Evolutionary conservation across 1,140 invertebrate species (phyloP), one percentile per base, ranked within the genome.

Genomic region (Drosophila kohkoa): DNA sequence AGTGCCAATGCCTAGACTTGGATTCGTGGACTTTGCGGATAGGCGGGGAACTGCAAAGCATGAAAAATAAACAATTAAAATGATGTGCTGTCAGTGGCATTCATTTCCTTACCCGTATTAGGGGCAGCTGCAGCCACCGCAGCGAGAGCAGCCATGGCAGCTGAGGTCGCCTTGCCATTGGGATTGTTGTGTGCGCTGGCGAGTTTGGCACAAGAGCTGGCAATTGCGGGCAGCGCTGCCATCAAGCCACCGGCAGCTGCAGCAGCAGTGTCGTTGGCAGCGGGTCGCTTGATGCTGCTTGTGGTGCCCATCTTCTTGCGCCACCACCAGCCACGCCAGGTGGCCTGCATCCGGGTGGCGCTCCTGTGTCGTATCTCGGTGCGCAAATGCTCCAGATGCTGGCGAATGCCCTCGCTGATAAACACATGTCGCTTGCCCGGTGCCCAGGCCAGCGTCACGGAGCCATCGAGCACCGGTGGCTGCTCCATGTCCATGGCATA

Each of bases 351-450:
- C 5, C 95, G 80, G 2, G 94, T 95, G 0, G 97, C 97, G 1
- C 97, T 97, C 74, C 95, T 94, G 71, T 96, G 95, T 2, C 97
- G 94, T 1, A 95, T 96, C 63, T 96, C 96, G 10, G 95, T 95
- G 58, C 97, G 94, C 76, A 98, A 93, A 69, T 95, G 95, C 93
- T 99, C 98, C 54, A 98, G 93, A 75, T 97, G 94, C 93, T 99
- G 98, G 13, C 98, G 94, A 72, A 98, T 97, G 5, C 97, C 97
- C 93, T 99, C 98, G 93, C 98, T 98, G 70, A 98, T 94, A 93
- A 99, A 99, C 15, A 98, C 97, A 90, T 99, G 98, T 43, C 97
- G 94, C 91, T 98, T 98, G 68, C 98, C 98, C 20, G 98, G 94
- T n/a, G 97, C 97, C 97, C 92, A 92, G 49, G 92, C 86, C 57